Percentiles rank a stretch among this genome's conserved stretches.
Evolutionary conservation across 2,888 invertebrate species (phyloP).

Genomic region (Drosophila flavopinicola): DNA sequence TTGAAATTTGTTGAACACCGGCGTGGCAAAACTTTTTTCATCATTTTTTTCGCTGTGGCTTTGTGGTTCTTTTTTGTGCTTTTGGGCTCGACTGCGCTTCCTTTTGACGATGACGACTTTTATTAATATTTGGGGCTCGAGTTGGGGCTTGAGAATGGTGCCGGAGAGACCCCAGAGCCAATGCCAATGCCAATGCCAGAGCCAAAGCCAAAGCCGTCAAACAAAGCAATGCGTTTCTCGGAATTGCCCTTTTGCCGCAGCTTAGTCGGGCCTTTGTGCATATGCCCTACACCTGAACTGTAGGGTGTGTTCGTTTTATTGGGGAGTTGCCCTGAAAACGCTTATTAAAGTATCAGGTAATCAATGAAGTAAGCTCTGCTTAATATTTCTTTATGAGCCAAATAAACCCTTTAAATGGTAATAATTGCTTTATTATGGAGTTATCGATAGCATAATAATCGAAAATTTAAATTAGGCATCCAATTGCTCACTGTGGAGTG

Average conservation of each 20-base stretch:
- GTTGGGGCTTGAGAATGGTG: conserved; percentile 36
- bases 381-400: no score
- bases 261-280: conserved; percentile 41
- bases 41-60: conserved; percentile 25
- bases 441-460: no score
- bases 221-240: conserved; percentile 71
- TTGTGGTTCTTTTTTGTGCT: conserved; percentile 30
- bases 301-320: not conserved
- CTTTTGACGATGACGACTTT: conserved; percentile 78
- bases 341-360: not conserved
- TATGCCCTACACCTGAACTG: conserved; percentile 34
- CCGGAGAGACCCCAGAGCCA: conserved; percentile 24
- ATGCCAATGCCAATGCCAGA: conserved; percentile 16
- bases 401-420: no score
- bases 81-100: conserved; percentile 68
- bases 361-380: not conserved
- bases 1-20: conserved; percentile 79
- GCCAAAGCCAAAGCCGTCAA: conserved; percentile 43
- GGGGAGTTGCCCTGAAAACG: no score
- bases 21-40: conserved; percentile 71
- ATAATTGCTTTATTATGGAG: no score
- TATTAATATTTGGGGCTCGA: conserved; percentile 77
- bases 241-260: conserved; percentile 58
- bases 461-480: no score
- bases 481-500: no score